Evolutionary conservation across 2,888 invertebrate species (phyloP), one percentile per base, ranked within the genome.

Genomic region (Orchesella flavescens): DNA sequence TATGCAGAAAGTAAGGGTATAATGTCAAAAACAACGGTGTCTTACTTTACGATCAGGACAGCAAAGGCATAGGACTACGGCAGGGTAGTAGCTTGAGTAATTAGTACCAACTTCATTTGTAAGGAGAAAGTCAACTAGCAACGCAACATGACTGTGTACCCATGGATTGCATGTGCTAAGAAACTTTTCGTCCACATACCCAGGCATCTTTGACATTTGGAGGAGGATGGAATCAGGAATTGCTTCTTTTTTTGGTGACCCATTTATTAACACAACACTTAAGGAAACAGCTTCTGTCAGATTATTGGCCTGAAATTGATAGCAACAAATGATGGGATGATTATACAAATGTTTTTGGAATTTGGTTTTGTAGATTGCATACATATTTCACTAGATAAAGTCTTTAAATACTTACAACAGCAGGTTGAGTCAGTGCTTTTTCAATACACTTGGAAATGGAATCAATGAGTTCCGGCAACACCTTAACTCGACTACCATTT

Each of bases 111-210:
- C 19, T 10, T 63, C n/a, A 9, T 49, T 73, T 15, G 10, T 1
- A n/a, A 73, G 19, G 61, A 78, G 43, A 12, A 78, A 68, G 9
- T 55, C 46, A 57, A 66, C 78, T 12, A 87, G 49, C 19, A 23
- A n/a, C 3, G 75, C 78, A 0, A 86, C 23, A 19, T 86, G 86
- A 12, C 57, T 12, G 12, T 78, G 44, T 1, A 80, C 69, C 53
- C 76, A 63, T 0, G 55, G 43, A 19, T 73, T 46, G 24, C 85
- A 84, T 0, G 81, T 49, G n/a, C 66, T 74, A 9, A 86, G 49
- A 71, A 86, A 86, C 53, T 87, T 86, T 24, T 84, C 85, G 78
- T 83, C 84, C 5, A 84, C 84, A 59, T 44, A 57, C n/a, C 53
- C 61, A 49, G 75, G 68, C 12, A 81, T 49, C 17, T 80, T 71